These are phyloP conservation scores for Periparus ater DNA, from an alignment of 2,797 vertebrate species.

Conservation along the genomic window DNA sequence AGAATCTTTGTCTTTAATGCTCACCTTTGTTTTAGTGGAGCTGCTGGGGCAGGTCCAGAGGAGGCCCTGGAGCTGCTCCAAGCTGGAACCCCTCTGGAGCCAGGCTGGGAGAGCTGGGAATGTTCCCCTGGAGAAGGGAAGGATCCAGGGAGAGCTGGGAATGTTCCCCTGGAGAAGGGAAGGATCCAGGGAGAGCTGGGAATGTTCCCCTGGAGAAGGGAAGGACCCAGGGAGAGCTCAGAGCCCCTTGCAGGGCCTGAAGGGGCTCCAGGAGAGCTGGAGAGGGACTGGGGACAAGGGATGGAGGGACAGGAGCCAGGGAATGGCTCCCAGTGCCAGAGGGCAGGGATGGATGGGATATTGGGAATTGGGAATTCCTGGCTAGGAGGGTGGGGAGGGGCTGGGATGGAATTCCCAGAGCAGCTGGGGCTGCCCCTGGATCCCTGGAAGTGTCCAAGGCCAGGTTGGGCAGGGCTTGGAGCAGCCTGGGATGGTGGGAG, in stretches of 20 bases:
- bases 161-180: no score
- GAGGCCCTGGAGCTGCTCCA: fast-evolving
- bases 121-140: fast-evolving
- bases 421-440: neutral
- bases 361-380: neutral
- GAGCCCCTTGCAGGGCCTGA: fast-evolving
- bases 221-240: neutral
- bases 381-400: no score
- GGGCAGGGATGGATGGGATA: neutral
- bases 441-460: fast-evolving
- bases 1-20: fast-evolving
- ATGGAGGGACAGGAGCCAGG: neutral
- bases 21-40: neutral
- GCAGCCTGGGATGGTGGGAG: fast-evolving
- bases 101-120: neutral
- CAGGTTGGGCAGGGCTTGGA: fast-evolving
- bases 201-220: neutral
- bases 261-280: neutral
- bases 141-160: neutral
- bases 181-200: neutral
- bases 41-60: fast-evolving
- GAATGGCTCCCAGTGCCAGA: neutral
- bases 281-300: neutral
- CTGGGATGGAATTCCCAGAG: neutral
- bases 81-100: neutral